These are phyloP conservation scores for Pelodytes ibericus DNA, from an alignment of 2,797 vertebrate species.

Conservation along the genomic window DNA sequence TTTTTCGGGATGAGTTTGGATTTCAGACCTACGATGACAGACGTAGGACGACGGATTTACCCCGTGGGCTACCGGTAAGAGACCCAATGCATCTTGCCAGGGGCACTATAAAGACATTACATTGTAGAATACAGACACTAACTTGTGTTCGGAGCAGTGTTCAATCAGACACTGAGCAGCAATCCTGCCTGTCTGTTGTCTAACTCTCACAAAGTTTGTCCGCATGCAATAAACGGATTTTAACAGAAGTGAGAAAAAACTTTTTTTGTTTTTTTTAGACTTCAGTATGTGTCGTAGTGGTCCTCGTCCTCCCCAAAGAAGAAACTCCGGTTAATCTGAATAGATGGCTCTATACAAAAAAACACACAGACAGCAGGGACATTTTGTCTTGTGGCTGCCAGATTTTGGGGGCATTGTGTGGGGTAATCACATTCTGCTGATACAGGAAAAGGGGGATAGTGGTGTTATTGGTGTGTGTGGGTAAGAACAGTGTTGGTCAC, in stretches of 20 bases:
- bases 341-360: neutral
- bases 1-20: conserved; percentile 28
- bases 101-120: neutral
- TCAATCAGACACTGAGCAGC: no score
- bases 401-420: neutral
- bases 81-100: neutral
- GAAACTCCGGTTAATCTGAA: neutral
- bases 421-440: neutral
- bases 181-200: no score
- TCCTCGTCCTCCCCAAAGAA: neutral
- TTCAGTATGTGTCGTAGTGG: neutral
- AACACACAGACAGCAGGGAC: neutral
- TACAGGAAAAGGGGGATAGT: neutral
- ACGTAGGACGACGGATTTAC: conserved; percentile 10
- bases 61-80: conserved; percentile 47
- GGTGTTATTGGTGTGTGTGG: neutral
- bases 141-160: no score
- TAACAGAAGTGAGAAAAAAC: neutral
- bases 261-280: neutral
- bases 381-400: neutral
- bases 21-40: conserved; percentile 32
- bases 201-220: no score
- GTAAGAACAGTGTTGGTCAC: no score
- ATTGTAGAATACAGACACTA: neutral
- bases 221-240: no score